Percentiles rank a stretch among this genome's conserved stretches.
phyloP scores from a whole-genome alignment of 2,113 vertebrate species.

The Hemicordylus capensis region DNA sequence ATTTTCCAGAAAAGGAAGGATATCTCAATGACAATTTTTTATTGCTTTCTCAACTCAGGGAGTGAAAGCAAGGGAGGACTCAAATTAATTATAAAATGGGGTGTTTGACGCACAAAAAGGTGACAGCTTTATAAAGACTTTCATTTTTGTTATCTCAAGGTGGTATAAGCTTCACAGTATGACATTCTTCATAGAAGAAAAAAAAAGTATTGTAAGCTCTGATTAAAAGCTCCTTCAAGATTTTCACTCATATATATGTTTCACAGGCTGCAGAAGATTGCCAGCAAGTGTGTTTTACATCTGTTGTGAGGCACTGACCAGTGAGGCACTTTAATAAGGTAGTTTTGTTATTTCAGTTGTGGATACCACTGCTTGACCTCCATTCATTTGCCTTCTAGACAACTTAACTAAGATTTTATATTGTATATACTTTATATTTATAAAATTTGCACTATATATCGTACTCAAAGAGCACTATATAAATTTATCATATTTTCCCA shows the following conservation, averaged over 20 bases:
- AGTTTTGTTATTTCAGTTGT: background rate
- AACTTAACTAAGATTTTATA: background rate
- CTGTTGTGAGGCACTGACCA: background rate
- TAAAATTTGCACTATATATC: background rate
- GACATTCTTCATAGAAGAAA: background rate
- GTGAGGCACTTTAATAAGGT: background rate
- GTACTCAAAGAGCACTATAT: background rate
- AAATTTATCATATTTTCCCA: background rate
- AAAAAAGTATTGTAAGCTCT: slow-evolving; percentile 12
- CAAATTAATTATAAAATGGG: slow-evolving; percentile 36
- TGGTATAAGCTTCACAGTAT: slow-evolving; percentile 5
- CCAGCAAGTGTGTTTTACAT: slow-evolving; percentile 24
- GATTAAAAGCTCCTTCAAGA: slow-evolving; percentile 20
- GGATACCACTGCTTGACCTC: background rate
- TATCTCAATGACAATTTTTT: slow-evolving; percentile 44
- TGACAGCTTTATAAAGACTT: slow-evolving; percentile 18
- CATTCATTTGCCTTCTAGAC: background rate
- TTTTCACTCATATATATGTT: background rate
- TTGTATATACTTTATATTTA: background rate
- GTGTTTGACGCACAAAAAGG: slow-evolving; percentile 41
- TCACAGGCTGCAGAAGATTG: background rate
- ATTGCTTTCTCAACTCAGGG: slow-evolving; percentile 39
- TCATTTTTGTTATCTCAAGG: slow-evolving; percentile 22
- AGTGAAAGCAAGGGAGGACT: slow-evolving; percentile 32
- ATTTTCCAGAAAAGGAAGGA: slow-evolving; percentile 33